Evolutionary conservation across 2,113 vertebrate species (phyloP).

Genomic region (Anguilla japonica): DNA sequence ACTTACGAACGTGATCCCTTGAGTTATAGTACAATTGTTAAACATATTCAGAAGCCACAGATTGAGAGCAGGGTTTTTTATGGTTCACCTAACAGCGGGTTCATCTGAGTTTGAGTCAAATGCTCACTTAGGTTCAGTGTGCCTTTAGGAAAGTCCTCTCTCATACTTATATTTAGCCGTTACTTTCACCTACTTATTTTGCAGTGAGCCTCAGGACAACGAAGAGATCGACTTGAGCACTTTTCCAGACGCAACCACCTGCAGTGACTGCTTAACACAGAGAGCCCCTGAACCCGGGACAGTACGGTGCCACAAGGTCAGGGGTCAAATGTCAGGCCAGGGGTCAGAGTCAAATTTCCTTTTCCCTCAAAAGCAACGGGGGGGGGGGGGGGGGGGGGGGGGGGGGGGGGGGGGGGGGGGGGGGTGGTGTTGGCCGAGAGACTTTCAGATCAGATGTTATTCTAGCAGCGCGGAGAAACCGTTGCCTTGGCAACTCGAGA

Average conservation of each 20-base stretch:
- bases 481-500: too few species aligned
- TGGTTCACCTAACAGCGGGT: background rate
- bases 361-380: too few species aligned
- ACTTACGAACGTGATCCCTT: conserved; percentile 4
- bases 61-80: background rate
- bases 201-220: background rate
- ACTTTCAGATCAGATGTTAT: too few species aligned
- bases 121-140: too few species aligned
- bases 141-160: too few species aligned
- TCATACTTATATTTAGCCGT: background rate
- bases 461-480: too few species aligned
- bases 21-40: conserved; percentile 9
- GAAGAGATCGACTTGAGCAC: background rate
- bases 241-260: background rate
- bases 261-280: background rate
- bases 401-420: too few species aligned
- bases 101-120: too few species aligned
- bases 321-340: background rate
- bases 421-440: too few species aligned
- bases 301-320: background rate
- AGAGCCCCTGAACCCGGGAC: background rate
- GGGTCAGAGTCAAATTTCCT: too few species aligned
- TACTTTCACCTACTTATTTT: background rate
- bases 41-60: background rate
- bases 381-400: too few species aligned